These are phyloP conservation scores for Phlogophora meticulosa DNA, from an alignment of 2,888 invertebrate species.

Conservation along the genomic window DNA sequence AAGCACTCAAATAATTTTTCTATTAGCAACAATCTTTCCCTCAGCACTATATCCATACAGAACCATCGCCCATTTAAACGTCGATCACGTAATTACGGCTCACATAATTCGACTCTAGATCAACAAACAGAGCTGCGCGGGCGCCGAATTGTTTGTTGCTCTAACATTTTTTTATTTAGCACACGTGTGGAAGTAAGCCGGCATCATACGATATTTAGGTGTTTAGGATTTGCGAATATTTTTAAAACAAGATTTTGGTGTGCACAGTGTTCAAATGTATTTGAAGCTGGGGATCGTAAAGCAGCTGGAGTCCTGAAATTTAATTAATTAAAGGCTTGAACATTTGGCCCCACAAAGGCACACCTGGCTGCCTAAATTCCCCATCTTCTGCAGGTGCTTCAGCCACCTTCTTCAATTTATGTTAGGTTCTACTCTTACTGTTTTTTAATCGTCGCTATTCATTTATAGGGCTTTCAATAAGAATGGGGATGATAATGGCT, in stretches of 20 bases:
- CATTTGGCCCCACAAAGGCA: too few relatives aligned
- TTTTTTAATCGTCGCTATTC: too few relatives aligned
- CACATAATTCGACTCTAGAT: constrained; percentile 78
- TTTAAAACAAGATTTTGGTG: constrained; percentile 41
- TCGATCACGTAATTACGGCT: constrained; percentile 70
- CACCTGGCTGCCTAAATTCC: too few relatives aligned
- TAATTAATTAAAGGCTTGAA: too few relatives aligned
- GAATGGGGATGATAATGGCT: too few relatives aligned
- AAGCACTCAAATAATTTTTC: constrained; percentile 38
- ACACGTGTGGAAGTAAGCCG: constrained; percentile 70
- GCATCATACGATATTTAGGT: constrained; percentile 49
- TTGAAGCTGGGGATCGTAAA: background rate
- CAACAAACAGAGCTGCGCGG: constrained; percentile 77
- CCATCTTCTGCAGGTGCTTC: too few relatives aligned
- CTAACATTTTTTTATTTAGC: constrained; percentile 77
- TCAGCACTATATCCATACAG: constrained; percentile 52
- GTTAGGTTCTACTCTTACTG: too few relatives aligned
- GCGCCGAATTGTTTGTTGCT: constrained; percentile 76
- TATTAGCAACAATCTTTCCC: constrained; percentile 38
- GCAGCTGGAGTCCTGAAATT: too few relatives aligned
- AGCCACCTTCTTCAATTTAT: too few relatives aligned
- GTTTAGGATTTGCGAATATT: constrained; percentile 54
- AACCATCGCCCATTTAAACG: constrained; percentile 53
- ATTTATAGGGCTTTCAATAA: too few relatives aligned
- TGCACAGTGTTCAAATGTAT: constrained; percentile 17